Conservation (phyloP, 2,797 vertebrate species). For the Cichlasoma orientale region DNA sequence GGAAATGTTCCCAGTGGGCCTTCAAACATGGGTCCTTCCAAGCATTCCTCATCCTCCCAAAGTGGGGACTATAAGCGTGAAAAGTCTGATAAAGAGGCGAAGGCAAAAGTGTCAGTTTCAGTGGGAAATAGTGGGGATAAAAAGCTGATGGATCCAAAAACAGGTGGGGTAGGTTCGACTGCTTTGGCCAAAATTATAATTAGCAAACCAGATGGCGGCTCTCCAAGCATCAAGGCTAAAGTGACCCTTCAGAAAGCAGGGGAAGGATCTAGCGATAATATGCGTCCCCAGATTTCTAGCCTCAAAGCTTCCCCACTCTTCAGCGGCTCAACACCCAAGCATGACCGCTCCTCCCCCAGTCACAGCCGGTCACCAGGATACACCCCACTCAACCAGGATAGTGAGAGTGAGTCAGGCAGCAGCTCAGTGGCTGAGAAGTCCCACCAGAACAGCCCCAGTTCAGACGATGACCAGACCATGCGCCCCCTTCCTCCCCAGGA, state of each 20-base stretch:
- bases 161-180: conserved; percentile 85
- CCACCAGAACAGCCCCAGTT: conserved; percentile 98
- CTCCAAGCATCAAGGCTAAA: conserved; percentile 98
- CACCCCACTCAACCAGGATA: conserved; percentile 95
- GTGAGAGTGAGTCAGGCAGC: conserved; percentile 96
- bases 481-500: conserved; percentile 84
- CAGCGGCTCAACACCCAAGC: conserved; percentile 97
- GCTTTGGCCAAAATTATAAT: conserved; percentile 99
- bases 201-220: conserved; percentile 96
- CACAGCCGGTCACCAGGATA: conserved; percentile 97
- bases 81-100: conserved; percentile 93
- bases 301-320: conserved; percentile 96
- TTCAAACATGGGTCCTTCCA: conserved; percentile 80
- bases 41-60: conserved; percentile 86
- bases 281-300: conserved; percentile 90
- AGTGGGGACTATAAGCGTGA: conserved; percentile 94
- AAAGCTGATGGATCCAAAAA: conserved; percentile 91
- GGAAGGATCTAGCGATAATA: conserved; percentile 88
- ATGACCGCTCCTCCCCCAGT: conserved; percentile 96
- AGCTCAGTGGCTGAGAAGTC: conserved; percentile 97
- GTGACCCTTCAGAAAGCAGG: conserved; percentile 94
- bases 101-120: conserved; percentile 91
- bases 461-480: conserved; percentile 90
- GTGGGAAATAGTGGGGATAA: conserved; percentile 89
- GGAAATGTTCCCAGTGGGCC: conserved; percentile 77